Evolutionary conservation across 2,797 vertebrate species (phyloP).

Genomic region (Potorous gilbertii): DNA sequence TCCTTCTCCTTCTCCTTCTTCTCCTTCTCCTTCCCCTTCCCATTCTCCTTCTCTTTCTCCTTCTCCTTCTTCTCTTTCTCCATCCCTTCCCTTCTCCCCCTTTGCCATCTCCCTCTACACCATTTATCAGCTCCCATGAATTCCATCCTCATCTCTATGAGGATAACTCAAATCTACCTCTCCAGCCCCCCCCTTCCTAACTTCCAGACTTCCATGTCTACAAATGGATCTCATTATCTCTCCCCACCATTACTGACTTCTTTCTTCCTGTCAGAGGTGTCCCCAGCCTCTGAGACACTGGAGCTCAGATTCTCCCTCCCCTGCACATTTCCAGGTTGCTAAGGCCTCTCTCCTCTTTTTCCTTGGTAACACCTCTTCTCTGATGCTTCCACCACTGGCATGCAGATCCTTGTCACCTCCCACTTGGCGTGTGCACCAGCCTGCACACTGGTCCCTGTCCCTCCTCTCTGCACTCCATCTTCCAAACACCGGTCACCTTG

Average conservation of each 20-base stretch:
- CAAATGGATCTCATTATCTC: no score
- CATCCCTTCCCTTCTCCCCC: no score
- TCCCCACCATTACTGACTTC: neutral
- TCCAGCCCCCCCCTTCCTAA: neutral
- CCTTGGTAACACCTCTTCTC: neutral
- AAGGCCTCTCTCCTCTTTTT: neutral
- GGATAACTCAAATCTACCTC: neutral
- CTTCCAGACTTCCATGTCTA: neutral
- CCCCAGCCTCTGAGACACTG: neutral
- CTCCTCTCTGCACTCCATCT: no score
- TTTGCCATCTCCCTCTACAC: neutral
- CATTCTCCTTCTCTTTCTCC: rapidly evolving
- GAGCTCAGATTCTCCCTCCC: no score
- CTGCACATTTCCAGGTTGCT: neutral
- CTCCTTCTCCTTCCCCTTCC: neutral
- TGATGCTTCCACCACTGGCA: no score
- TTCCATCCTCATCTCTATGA: neutral
- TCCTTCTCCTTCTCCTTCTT: no score
- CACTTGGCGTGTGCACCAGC: no score
- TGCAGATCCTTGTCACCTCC: no score
- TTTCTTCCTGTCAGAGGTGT: neutral
- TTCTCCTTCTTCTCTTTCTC: no score
- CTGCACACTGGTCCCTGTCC: no score
- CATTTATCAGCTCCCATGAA: no score
- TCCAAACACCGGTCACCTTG: no score